phyloP scores from a whole-genome alignment of 1,140 invertebrate species.

The Habropoda laboriosa region DNA sequence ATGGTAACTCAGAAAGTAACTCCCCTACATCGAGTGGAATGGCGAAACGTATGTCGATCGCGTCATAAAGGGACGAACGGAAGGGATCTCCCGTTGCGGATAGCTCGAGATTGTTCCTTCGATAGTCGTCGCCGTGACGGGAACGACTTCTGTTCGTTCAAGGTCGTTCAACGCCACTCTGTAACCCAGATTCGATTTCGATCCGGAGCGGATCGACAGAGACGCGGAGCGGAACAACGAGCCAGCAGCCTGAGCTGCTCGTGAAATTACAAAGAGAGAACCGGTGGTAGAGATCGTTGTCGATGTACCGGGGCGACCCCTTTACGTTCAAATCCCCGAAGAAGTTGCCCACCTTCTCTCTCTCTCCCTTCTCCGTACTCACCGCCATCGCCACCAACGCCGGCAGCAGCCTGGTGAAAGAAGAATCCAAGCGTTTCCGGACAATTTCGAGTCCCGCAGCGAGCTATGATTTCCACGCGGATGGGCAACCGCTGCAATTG shows the following conservation, averaged over 20 bases:
- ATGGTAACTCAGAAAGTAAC: background rate
- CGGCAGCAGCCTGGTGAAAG: slow-evolving; percentile 27
- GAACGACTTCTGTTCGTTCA: background rate
- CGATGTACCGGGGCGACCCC: slow-evolving; percentile 49
- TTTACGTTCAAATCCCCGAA: slow-evolving; percentile 63
- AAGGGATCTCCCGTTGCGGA: background rate
- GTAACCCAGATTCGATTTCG: slow-evolving; percentile 51
- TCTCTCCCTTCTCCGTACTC: background rate
- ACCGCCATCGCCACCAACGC: background rate
- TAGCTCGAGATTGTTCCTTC: background rate
- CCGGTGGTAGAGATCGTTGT: slow-evolving; percentile 11
- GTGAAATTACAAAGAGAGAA: slow-evolving; percentile 58
- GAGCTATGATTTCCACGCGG: slow-evolving; percentile 79
- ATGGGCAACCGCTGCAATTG: slow-evolving; percentile 74
- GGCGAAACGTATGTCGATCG: background rate
- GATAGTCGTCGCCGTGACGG: background rate
- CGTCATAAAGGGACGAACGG: background rate
- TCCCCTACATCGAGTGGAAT: background rate
- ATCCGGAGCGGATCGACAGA: slow-evolving; percentile 26
- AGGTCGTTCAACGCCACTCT: slow-evolving; percentile 30
- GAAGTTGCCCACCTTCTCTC: slow-evolving; percentile 26
- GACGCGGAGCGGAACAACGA: slow-evolving; percentile 23
- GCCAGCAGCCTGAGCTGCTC: background rate
- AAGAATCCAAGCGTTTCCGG: slow-evolving; percentile 71
- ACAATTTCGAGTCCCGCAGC: slow-evolving; percentile 78